These are phyloP conservation scores for Vanessa atalanta DNA, from an alignment of 1,140 invertebrate genomes.

Conservation along the genomic window DNA sequence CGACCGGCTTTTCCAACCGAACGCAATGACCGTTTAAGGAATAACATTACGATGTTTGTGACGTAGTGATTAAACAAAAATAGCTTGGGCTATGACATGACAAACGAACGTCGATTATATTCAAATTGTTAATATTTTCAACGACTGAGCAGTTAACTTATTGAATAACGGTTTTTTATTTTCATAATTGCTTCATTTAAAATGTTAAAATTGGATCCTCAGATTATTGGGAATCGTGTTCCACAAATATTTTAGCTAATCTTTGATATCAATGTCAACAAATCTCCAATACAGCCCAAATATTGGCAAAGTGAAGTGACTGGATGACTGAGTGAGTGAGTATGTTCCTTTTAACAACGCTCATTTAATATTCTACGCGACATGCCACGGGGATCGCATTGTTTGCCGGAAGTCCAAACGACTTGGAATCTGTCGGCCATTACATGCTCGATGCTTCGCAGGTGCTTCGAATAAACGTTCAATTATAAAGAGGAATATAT, in stretches of 20 bases:
- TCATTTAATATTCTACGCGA: slow-evolving; percentile 31
- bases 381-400: slow-evolving; percentile 12
- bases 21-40: not conserved
- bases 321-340: too few species aligned
- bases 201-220: not conserved
- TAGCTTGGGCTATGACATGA: too few species aligned
- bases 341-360: slow-evolving; percentile 9
- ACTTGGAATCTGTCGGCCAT: slow-evolving; percentile 27
- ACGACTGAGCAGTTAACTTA: too few species aligned
- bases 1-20: slow-evolving; percentile 22
- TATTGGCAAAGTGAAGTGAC: not conserved
- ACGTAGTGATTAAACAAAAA: too few species aligned
- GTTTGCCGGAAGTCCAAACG: slow-evolving; percentile 32
- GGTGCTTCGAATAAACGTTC: slow-evolving; percentile 18
- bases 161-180: too few species aligned
- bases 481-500: not conserved
- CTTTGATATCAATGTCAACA: not conserved
- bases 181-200: too few species aligned
- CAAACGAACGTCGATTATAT: too few species aligned
- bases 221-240: too few species aligned
- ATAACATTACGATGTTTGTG: not conserved
- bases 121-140: too few species aligned
- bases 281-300: not conserved
- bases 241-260: not conserved
- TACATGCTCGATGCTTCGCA: slow-evolving; percentile 16